Percentiles rank a stretch among this genome's conserved stretches.
phyloP scores from a whole-genome alignment of 2,797 vertebrate species.

The Arvicola amphibius region DNA sequence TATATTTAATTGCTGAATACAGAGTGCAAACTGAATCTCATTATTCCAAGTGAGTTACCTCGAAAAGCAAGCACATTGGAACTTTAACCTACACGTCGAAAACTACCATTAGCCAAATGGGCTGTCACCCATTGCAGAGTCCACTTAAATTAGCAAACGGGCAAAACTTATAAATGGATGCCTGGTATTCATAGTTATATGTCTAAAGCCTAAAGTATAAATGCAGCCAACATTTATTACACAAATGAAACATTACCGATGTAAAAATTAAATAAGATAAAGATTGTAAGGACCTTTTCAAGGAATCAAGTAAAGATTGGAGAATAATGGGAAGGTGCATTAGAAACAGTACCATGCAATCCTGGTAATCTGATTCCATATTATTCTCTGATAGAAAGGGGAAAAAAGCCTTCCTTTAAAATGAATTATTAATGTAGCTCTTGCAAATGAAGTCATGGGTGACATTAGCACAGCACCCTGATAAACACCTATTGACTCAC shows the following conservation, averaged over 20 bases:
- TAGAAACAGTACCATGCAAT: background rate
- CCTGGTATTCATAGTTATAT: background rate
- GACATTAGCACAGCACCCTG: background rate
- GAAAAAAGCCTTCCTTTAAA: background rate
- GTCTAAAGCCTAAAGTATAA: background rate
- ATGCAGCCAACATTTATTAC: constrained; percentile 18
- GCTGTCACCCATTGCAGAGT: background rate
- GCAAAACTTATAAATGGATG: background rate
- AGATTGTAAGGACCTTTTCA: background rate
- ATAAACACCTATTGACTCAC: background rate
- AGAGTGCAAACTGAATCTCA: background rate
- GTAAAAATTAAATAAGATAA: background rate
- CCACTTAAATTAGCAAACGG: constrained; percentile 2
- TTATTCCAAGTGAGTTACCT: background rate
- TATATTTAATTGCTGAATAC: background rate
- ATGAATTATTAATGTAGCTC: background rate
- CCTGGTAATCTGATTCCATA: background rate
- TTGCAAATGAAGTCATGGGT: background rate
- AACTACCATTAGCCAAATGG: constrained; percentile 33
- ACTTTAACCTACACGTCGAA: constrained; percentile 20
- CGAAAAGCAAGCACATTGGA: background rate
- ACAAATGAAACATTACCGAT: background rate
- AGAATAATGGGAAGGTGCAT: background rate
- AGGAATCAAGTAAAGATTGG: background rate
- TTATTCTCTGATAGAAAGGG: constrained; percentile 5